phyloP scores from a whole-genome alignment of 2,797 vertebrate genomes.

The Kryptolebias ocellatus region DNA sequence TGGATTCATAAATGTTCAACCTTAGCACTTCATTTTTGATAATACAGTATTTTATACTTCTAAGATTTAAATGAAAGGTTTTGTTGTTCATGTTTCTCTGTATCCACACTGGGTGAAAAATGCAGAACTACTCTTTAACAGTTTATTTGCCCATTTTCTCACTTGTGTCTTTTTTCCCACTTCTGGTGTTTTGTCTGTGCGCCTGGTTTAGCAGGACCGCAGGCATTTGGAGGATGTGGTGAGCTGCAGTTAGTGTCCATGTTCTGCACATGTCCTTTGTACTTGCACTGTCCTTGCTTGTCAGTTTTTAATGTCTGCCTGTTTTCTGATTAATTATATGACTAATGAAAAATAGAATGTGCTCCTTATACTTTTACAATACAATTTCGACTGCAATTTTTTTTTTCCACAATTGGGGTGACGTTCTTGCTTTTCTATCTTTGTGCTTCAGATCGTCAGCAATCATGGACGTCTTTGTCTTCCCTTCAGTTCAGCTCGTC shows the following conservation, averaged over 20 bases:
- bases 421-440: slow-evolving; percentile 13
- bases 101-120: too few species aligned
- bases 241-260: slow-evolving; percentile 77
- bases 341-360: not conserved
- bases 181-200: slow-evolving; percentile 20
- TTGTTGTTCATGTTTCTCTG: not conserved
- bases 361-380: not conserved
- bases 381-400: not conserved
- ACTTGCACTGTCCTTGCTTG: slow-evolving; percentile 5
- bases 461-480: slow-evolving; percentile 84
- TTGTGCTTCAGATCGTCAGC: slow-evolving; percentile 72
- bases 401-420: not conserved
- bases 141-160: slow-evolving; percentile 18
- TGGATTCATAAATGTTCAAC: too few species aligned
- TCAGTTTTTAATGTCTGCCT: slow-evolving; percentile 1
- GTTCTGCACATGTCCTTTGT: slow-evolving; percentile 45
- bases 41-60: too few species aligned
- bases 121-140: not conserved
- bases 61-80: not conserved
- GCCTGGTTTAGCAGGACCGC: slow-evolving; percentile 41
- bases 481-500: slow-evolving; percentile 77
- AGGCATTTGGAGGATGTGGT: slow-evolving; percentile 67
- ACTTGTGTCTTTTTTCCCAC: slow-evolving; percentile 20
- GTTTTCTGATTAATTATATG: not conserved
- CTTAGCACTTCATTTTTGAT: too few species aligned